Percentiles rank a stretch among this genome's conserved stretches.
Evolutionary conservation across 2,113 vertebrate species (phyloP).

Genomic region (Pogona vitticeps): DNA sequence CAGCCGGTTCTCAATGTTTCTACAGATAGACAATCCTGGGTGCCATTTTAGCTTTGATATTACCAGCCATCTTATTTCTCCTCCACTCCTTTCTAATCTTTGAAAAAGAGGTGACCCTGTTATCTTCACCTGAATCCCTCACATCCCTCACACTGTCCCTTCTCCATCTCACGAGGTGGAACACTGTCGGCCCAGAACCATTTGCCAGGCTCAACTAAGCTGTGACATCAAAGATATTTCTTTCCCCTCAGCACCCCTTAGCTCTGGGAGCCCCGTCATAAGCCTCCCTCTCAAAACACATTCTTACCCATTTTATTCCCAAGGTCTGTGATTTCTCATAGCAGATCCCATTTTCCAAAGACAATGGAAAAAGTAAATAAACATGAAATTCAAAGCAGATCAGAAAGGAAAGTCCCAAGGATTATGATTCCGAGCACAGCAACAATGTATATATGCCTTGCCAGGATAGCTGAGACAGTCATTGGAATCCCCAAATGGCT

Average conservation of each 20-base stretch:
- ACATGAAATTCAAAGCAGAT: neutral
- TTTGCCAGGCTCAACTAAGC: neutral
- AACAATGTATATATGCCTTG: no score
- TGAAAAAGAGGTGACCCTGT: neutral
- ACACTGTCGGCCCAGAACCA: neutral
- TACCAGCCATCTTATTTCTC: neutral
- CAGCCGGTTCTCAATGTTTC: neutral
- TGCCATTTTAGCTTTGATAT: neutral
- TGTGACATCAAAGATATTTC: neutral
- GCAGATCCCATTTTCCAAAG: neutral
- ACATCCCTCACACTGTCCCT: neutral
- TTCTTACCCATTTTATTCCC: neutral
- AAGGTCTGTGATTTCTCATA: neutral
- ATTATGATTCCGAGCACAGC: no score
- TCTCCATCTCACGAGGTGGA: neutral
- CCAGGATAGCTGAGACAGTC: neutral
- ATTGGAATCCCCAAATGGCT: neutral
- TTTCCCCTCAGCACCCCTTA: neutral
- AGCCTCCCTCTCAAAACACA: rapidly evolving
- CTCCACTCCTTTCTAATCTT: neutral
- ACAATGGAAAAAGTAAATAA: neutral
- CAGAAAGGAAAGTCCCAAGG: neutral
- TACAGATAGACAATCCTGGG: neutral
- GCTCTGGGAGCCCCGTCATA: neutral
- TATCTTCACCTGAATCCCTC: neutral